Evolutionary conservation across 2,797 vertebrate genomes (phyloP).

Genomic region (Sternarchorhynchus goeldii): DNA sequence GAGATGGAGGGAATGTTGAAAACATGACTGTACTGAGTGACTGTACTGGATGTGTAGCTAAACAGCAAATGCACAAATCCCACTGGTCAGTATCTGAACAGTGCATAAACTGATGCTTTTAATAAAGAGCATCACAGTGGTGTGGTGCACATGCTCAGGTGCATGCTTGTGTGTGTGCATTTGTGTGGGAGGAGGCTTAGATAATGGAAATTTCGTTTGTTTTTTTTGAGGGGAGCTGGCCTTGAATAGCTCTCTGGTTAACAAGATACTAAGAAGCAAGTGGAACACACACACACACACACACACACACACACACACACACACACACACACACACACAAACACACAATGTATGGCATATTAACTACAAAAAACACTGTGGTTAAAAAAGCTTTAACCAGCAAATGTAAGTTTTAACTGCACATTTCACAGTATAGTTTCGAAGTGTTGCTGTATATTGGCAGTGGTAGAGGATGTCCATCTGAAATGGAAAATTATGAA

Average conservation of each 20-base stretch:
- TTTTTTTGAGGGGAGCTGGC: constrained; percentile 27
- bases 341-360: neutral
- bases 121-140: constrained; percentile 21
- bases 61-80: no score
- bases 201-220: constrained; percentile 76
- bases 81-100: constrained; percentile 22
- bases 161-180: constrained; percentile 47
- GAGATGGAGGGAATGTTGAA: no score
- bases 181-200: constrained; percentile 75
- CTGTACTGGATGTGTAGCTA: neutral
- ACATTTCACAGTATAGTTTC: no score
- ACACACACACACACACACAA: constrained; percentile 9
- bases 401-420: no score
- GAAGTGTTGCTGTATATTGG: no score
- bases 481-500: no score
- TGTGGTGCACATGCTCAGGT: constrained; percentile 42
- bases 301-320: no score
- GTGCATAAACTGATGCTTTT: neutral
- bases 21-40: neutral
- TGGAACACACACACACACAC: constrained; percentile 29
- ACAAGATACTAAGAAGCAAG: constrained; percentile 34
- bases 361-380: no score
- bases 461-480: no score
- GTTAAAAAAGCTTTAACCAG: no score
- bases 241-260: constrained; percentile 37